Evolutionary conservation across 2,113 vertebrate species (phyloP), one percentile per base, ranked within the genome.

Genomic region (Cyanocitta stelleri): DNA sequence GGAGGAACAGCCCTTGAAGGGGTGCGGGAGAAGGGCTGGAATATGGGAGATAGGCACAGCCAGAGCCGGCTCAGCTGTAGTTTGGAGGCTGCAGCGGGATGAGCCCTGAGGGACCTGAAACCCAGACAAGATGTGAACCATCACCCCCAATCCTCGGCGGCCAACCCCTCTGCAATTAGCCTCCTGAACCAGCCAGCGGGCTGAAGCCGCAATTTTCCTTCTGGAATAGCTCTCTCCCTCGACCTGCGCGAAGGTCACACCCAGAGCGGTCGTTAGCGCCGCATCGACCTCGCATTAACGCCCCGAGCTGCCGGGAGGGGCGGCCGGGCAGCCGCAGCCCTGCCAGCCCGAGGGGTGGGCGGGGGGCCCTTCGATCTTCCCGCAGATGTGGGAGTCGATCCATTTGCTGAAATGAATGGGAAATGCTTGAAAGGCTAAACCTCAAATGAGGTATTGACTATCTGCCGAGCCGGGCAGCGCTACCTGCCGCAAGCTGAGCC

Each of bases 371-470:
- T 95, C 71, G 69, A 96, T 97, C 91, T 39, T 30, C 77, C 89
- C 8, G 2, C 86, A 26, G 64, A 3, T 1, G 1, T 8, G 32
- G 52, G 83, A 94, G 88, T 23, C 61, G 68, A 91, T 95, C 89
- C 71, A 67, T 92, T 71, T 32, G 85, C 74, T 51, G 83, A 72
- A 89, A 92, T n/a, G 89, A 90, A 93, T 67, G 80, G 86, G 95
- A 89, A 94, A 90, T 39, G 92, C 85, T 89, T 14, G 77, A 83
- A 84, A 96, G 91, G 93, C 83, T 76, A 54, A 95, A 93, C 87
- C 87, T 95, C 95, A 96, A 91, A 96, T 96, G 85, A 96, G 29
- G 27, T 97, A 97, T 96, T 52, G 95, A 95, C 94, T 93, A 44
- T 59, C 78, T 88, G 94, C 86, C 46, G 17, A 83, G 86, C 27